Percentiles rank a stretch among this genome's conserved stretches.
phyloP scores from a whole-genome alignment of 2,113 vertebrate species.

The Pagrus major region DNA sequence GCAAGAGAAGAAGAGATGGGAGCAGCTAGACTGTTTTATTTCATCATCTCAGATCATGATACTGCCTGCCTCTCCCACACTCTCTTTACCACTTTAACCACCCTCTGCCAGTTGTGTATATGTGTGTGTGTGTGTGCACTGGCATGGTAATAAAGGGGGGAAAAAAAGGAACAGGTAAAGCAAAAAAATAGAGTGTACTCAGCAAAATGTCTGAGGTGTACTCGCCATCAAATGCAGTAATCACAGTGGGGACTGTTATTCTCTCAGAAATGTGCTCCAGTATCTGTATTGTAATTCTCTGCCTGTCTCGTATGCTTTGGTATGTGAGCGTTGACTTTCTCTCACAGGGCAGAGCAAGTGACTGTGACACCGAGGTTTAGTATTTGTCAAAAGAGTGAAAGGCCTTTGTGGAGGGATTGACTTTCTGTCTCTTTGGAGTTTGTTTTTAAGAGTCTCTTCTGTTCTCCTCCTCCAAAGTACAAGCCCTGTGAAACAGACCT shows the following conservation, averaged over 20 bases:
- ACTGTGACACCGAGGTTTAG: conserved; percentile 27
- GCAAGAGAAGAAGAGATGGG: conserved; percentile 40
- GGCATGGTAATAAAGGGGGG: conserved; percentile 25
- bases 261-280: conserved; percentile 5
- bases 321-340: conserved; percentile 24
- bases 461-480: conserved; percentile 45
- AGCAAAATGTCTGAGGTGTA: conserved; percentile 54
- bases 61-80: conserved; percentile 47
- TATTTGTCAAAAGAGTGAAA: conserved; percentile 45
- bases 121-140: conserved; percentile 20
- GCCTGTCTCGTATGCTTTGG: background rate
- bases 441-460: conserved; percentile 52
- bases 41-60: conserved; percentile 68
- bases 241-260: conserved; percentile 44
- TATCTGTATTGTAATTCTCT: conserved; percentile 25
- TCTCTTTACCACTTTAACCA: conserved; percentile 52
- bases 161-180: conserved; percentile 25
- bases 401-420: conserved; percentile 49
- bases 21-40: conserved; percentile 55
- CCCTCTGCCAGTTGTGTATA: conserved; percentile 40
- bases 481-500: conserved; percentile 57
- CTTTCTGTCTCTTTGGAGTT: conserved; percentile 58
- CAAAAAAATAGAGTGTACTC: conserved; percentile 36
- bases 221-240: conserved; percentile 43
- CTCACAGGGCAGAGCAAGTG: conserved; percentile 20